These are phyloP conservation scores for Solenopsis invicta DNA, from an alignment of 1,140 invertebrate species.

Conservation along the genomic window DNA sequence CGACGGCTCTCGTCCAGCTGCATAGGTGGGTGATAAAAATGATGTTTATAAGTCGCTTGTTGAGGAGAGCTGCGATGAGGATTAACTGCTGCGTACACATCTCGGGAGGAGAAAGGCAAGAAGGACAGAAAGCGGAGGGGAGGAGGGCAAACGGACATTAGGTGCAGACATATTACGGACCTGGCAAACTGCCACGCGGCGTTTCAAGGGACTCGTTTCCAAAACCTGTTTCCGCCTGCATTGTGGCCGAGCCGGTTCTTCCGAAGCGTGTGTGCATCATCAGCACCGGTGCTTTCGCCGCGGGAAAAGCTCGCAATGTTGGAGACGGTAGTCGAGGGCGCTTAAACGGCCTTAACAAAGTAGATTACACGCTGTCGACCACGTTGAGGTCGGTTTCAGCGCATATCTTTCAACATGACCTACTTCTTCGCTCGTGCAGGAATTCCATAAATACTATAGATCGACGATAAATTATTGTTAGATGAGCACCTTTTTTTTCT, in stretches of 20 bases:
- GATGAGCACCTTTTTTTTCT: neutral
- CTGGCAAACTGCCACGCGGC: constrained; percentile 68
- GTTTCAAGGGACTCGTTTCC: constrained; percentile 70
- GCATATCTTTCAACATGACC: constrained; percentile 46
- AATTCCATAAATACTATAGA: constrained; percentile 38
- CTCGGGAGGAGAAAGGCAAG: neutral
- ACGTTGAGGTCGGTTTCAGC: constrained; percentile 26
- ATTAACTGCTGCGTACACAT: constrained; percentile 61
- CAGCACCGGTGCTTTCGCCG: constrained; percentile 33
- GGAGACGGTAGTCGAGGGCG: constrained; percentile 33
- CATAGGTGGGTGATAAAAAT: constrained; percentile 70
- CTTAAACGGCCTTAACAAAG: constrained; percentile 55
- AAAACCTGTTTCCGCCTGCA: constrained; percentile 74
- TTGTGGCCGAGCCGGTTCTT: constrained; percentile 57
- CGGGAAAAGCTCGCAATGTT: constrained; percentile 57
- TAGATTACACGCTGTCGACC: constrained; percentile 50
- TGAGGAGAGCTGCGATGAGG: constrained; percentile 46
- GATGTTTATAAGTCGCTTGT: constrained; percentile 65
- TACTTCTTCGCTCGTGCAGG: constrained; percentile 35
- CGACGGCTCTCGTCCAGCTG: constrained; percentile 60
- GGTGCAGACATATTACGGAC: constrained; percentile 70
- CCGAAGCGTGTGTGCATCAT: constrained; percentile 28
- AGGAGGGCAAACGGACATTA: constrained; percentile 46
- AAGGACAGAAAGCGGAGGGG: neutral
- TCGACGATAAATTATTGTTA: constrained; percentile 23